These are phyloP conservation scores for Solen grandis DNA, from an alignment of 1,140 invertebrate genomes.

Conservation along the genomic window DNA sequence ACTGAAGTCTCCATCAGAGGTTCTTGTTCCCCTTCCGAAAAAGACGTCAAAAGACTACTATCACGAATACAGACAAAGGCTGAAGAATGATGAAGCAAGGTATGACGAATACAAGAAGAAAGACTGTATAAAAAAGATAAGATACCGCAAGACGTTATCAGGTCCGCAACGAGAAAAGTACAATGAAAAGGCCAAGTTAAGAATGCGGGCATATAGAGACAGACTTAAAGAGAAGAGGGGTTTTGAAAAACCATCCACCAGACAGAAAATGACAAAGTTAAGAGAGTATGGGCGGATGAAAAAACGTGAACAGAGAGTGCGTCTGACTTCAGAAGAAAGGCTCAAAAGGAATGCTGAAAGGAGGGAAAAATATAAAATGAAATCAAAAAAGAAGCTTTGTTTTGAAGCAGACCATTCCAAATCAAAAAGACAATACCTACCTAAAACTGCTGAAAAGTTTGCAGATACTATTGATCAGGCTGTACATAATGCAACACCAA, in stretches of 20 bases:
- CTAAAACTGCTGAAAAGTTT: conserved; percentile 9
- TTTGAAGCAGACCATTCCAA: background rate
- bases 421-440: conserved; percentile 4
- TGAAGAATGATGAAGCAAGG: background rate
- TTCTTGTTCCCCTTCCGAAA: background rate
- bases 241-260: conserved; percentile 27
- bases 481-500: conserved; percentile 11
- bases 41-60: conserved; percentile 2
- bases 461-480: conserved; percentile 11
- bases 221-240: conserved; percentile 8
- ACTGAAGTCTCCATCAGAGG: background rate
- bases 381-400: conserved; percentile 20
- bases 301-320: conserved; percentile 21
- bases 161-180: background rate
- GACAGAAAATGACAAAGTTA: conserved; percentile 7
- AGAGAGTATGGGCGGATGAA: conserved; percentile 12
- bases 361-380: conserved; percentile 19
- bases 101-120: conserved; percentile 23
- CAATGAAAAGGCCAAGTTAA: conserved; percentile 38
- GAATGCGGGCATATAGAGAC: conserved; percentile 28
- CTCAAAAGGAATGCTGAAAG: conserved; percentile 11
- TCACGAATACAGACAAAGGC: conserved; percentile 4
- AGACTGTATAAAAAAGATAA: background rate
- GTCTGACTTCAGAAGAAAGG: conserved; percentile 19
- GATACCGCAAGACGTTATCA: background rate